Conservation (phyloP, 2,797 vertebrate genomes). For the Sebastes vulpes region DNA sequence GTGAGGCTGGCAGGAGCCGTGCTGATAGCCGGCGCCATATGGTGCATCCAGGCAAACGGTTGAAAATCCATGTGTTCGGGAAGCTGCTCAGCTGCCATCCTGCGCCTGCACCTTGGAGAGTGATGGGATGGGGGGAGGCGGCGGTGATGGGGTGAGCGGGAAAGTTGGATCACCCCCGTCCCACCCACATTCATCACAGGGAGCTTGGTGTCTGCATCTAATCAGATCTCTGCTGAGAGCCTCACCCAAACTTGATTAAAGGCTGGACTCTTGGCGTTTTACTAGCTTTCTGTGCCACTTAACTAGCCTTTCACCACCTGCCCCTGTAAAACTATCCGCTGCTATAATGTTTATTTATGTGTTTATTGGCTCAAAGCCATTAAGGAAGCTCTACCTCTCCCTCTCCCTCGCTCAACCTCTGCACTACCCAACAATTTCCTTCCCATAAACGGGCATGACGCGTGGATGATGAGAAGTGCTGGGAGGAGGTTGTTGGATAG, state of each 20-base stretch:
- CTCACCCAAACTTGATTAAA: conserved; percentile 84
- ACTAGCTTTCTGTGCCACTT: conserved; percentile 80
- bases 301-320: conserved; percentile 81
- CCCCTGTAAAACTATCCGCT: conserved; percentile 76
- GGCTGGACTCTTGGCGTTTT: conserved; percentile 76
- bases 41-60: conserved; percentile 56
- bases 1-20: conserved; percentile 43
- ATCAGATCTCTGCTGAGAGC: conserved; percentile 82
- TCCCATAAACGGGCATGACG: conserved; percentile 59
- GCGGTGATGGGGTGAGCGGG: background rate
- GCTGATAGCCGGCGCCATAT: conserved; percentile 71
- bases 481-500: background rate
- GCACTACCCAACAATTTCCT: conserved; percentile 37
- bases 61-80: conserved; percentile 67
- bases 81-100: conserved; percentile 73
- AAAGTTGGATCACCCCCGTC: conserved; percentile 26
- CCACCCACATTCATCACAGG: conserved; percentile 76
- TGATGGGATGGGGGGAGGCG: conserved; percentile 33
- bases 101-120: conserved; percentile 38
- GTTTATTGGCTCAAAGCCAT: conserved; percentile 80
- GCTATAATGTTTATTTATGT: conserved; percentile 84
- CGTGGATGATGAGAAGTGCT: conserved; percentile 30
- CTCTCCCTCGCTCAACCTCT: conserved; percentile 19
- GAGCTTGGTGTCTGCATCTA: conserved; percentile 75
- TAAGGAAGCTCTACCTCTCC: conserved; percentile 53